Evolutionary conservation across 2,888 invertebrate species (phyloP).

Genomic region (Cerastis leucographa): DNA sequence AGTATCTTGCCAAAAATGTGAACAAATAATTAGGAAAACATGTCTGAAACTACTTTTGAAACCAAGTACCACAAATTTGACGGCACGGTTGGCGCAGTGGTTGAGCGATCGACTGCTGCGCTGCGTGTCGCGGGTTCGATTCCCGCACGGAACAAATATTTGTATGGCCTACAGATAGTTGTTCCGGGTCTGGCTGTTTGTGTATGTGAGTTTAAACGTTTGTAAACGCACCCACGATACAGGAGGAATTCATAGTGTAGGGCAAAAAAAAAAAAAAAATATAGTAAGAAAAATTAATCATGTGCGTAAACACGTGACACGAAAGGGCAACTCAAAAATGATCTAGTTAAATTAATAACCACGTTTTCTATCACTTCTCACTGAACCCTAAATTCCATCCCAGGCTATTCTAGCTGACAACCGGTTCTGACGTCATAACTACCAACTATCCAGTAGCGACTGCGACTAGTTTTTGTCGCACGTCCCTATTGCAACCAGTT

Average conservation of each 20-base stretch:
- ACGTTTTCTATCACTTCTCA: background rate
- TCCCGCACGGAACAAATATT: no score
- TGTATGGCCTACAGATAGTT: no score
- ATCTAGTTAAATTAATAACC: background rate
- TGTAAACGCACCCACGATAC: no score
- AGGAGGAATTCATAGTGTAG: no score
- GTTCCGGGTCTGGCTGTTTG: no score
- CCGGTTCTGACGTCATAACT: constrained; percentile 48
- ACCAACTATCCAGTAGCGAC: constrained; percentile 5
- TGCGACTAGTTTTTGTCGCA: constrained; percentile 36
- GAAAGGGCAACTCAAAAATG: background rate
- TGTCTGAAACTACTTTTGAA: background rate
- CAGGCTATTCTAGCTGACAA: constrained; percentile 19
- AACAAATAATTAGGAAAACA: background rate
- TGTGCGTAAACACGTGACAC: background rate
- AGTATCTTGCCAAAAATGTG: background rate
- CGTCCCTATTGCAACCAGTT: constrained; percentile 31
- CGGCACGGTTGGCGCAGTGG: no score
- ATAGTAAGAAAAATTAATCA: background rate
- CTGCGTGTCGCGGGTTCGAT: no score
- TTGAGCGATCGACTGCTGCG: no score
- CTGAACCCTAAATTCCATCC: constrained; percentile 44
- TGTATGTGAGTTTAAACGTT: no score
- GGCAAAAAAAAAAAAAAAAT: no score
- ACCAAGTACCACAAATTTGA: background rate